These are phyloP conservation scores for Sceloporus tristichus DNA, from an alignment of 2,113 vertebrate genomes.

Conservation along the genomic window DNA sequence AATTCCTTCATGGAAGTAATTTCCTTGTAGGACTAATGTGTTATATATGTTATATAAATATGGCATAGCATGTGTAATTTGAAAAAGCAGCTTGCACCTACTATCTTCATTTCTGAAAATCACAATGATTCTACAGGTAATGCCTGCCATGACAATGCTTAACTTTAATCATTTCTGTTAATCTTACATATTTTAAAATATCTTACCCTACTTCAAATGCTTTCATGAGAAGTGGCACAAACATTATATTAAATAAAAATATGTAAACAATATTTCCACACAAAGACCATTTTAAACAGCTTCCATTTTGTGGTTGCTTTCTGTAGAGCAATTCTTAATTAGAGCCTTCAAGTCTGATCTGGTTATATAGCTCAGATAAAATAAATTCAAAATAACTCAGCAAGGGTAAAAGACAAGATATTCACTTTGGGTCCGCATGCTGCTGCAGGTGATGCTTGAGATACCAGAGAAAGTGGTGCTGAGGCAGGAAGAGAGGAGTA, in stretches of 20 bases:
- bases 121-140: neutral
- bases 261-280: no score
- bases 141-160: neutral
- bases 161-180: neutral
- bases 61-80: neutral
- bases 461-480: conserved; percentile 93
- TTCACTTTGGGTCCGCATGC: conserved; percentile 86
- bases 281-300: neutral
- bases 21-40: neutral
- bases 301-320: no score
- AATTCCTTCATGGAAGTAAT: neutral
- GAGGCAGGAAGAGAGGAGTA: conserved; percentile 89
- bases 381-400: conserved; percentile 4
- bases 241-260: neutral
- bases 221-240: neutral
- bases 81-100: neutral
- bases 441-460: conserved; percentile 86
- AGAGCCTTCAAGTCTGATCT: neutral
- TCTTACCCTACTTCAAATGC: neutral
- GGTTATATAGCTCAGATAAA: neutral
- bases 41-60: neutral
- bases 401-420: neutral
- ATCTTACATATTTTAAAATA: neutral
- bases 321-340: neutral
- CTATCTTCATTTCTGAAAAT: neutral